Evolutionary conservation across 1,140 invertebrate genomes (phyloP).

Genomic region (Metaphire vulgaris): DNA sequence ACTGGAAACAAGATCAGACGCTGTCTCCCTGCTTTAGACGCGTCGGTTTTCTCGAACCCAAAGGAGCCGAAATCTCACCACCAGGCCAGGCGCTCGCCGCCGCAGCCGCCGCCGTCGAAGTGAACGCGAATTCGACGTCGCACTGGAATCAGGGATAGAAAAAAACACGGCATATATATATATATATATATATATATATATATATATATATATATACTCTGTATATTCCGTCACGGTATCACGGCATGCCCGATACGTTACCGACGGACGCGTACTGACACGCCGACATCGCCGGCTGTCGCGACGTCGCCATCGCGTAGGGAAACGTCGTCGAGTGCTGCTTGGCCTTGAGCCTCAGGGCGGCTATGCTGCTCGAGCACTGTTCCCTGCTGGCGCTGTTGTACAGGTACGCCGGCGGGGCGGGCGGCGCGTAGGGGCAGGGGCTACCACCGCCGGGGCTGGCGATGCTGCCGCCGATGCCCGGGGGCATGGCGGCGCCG

Average conservation of each 20-base stretch:
- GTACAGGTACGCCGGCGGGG: conserved; percentile 51
- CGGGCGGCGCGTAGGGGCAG: conserved; percentile 51
- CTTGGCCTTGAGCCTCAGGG: conserved; percentile 78
- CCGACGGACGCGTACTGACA: conserved; percentile 72
- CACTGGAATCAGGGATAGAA: too few species aligned
- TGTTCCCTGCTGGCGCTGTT: conserved; percentile 51
- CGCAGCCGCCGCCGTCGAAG: too few species aligned
- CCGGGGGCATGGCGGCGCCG: conserved; percentile 62
- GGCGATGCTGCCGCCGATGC: conserved; percentile 32
- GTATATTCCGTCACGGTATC: too few species aligned
- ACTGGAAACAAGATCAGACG: too few species aligned
- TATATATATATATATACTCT: too few species aligned
- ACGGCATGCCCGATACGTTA: conserved; percentile 38
- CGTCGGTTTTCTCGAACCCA: too few species aligned
- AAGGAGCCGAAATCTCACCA: too few species aligned
- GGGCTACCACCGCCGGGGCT: conserved; percentile 37
- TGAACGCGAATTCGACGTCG: too few species aligned
- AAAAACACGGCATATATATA: too few species aligned
- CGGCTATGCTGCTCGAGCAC: conserved; percentile 79
- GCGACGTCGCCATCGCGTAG: conserved; percentile 49
- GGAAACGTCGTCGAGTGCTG: conserved; percentile 64
- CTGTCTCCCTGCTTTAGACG: too few species aligned
- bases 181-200: too few species aligned
- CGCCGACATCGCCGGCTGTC: conserved; percentile 69
- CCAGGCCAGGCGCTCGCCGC: too few species aligned